phyloP scores from a whole-genome alignment of 2,113 vertebrate species.

The Symphodus melops region DNA sequence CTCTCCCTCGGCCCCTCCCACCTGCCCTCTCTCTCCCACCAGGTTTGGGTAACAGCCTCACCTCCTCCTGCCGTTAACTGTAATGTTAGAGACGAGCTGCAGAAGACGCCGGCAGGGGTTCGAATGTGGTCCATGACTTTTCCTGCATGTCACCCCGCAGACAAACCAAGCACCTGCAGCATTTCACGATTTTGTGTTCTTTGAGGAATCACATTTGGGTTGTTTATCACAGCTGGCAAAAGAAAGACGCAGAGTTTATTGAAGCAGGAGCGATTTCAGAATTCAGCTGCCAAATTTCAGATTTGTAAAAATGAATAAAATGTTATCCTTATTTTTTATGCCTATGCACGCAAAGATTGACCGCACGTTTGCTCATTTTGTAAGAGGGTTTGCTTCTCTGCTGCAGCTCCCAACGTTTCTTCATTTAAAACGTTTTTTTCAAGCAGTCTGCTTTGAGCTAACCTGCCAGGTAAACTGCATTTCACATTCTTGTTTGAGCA shows the following conservation, averaged over 20 bases:
- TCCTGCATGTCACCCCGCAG: slow-evolving; percentile 45
- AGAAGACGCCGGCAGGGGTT: slow-evolving; percentile 7
- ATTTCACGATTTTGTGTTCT: neutral
- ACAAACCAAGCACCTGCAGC: neutral
- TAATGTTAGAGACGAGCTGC: neutral
- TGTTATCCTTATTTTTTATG: neutral
- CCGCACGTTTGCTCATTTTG: neutral
- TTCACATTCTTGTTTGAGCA: too few species aligned
- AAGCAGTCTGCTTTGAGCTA: slow-evolving; percentile 3
- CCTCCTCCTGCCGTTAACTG: slow-evolving; percentile 14
- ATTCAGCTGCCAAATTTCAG: neutral
- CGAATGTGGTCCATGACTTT: slow-evolving; percentile 50
- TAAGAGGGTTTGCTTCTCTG: neutral
- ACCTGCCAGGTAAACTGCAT: slow-evolving; percentile 50
- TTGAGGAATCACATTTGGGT: neutral
- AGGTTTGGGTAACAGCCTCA: slow-evolving; percentile 6
- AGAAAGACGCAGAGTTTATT: neutral
- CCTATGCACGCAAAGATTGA: neutral
- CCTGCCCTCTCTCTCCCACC: neutral
- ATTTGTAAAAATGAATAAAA: neutral
- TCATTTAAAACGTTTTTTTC: too few species aligned
- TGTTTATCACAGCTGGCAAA: slow-evolving; percentile 19
- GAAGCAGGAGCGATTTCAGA: neutral
- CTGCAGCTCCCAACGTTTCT: too few species aligned
- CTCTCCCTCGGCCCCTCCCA: slow-evolving; percentile 8